phyloP scores from a whole-genome alignment of 2,113 vertebrate genomes.

The Eclectus roratus region DNA sequence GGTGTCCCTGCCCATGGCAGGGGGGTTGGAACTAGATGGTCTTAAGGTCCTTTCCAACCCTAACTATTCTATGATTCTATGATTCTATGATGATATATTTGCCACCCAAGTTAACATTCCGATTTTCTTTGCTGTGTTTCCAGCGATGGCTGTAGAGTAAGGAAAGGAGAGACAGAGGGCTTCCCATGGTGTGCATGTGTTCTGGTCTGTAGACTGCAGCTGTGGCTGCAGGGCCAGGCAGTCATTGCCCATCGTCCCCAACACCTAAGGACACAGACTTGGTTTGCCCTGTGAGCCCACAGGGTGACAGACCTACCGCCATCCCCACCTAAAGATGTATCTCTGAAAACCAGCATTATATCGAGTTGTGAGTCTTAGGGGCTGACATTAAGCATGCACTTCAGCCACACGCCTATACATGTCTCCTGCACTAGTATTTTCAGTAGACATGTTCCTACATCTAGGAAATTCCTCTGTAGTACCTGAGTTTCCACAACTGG shows the following conservation, averaged over 20 bases:
- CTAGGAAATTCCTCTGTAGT: not conserved
- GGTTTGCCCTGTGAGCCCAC: not conserved
- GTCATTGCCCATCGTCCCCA: accelerated
- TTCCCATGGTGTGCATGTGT: accelerated
- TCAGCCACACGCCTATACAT: not conserved
- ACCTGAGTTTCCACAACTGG: not conserved
- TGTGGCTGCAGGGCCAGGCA: not conserved
- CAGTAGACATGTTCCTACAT: not conserved
- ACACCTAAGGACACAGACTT: accelerated
- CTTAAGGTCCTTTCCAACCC: too few species aligned
- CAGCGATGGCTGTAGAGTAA: not conserved
- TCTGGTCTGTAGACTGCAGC: not conserved
- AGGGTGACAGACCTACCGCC: not conserved
- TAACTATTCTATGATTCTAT: too few species aligned
- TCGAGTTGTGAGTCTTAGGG: not conserved
- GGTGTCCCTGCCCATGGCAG: too few species aligned
- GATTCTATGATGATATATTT: not conserved
- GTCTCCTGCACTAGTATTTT: not conserved
- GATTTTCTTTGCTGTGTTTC: not conserved
- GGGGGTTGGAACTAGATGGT: too few species aligned
- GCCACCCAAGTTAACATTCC: not conserved
- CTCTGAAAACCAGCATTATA: not conserved
- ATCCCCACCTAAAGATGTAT: not conserved
- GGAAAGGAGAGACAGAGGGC: not conserved
- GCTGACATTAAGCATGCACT: accelerated